These are phyloP conservation scores for Eupithecia subumbrata DNA, from an alignment of 2,888 invertebrate species.

Conservation along the genomic window DNA sequence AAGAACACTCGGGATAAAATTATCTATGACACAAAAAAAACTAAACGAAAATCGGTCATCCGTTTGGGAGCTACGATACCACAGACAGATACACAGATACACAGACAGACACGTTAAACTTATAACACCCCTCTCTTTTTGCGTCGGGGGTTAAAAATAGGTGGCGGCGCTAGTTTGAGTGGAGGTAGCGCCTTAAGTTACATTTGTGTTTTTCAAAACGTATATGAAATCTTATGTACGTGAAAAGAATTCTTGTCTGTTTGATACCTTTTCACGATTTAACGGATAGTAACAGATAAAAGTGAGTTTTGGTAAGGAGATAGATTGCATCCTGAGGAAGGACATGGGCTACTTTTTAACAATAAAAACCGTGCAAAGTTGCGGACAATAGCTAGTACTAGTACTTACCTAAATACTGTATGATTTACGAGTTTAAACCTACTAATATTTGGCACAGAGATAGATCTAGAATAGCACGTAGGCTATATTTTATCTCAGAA, in stretches of 20 bases:
- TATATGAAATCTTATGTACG: background rate
- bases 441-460: too few species aligned
- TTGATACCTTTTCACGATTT: background rate
- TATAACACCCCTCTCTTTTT: too few species aligned
- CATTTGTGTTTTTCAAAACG: constrained; percentile 20
- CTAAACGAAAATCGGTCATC: too few species aligned
- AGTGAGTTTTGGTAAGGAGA: background rate
- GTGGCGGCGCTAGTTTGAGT: too few species aligned
- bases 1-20: too few species aligned
- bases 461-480: too few species aligned
- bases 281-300: background rate
- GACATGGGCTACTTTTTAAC: background rate
- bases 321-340: background rate
- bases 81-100: too few species aligned
- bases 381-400: background rate
- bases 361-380: background rate
- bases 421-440: background rate
- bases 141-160: too few species aligned
- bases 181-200: constrained; percentile 24
- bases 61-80: too few species aligned
- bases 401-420: background rate
- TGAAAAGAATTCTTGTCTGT: background rate
- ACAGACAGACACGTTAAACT: too few species aligned
- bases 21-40: too few species aligned
- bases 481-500: too few species aligned